Percentiles rank a stretch among this genome's conserved stretches.
These are phyloP conservation scores for Drosophila prosaltans DNA, from an alignment of 1,140 invertebrate genomes.

Conservation along the genomic window DNA sequence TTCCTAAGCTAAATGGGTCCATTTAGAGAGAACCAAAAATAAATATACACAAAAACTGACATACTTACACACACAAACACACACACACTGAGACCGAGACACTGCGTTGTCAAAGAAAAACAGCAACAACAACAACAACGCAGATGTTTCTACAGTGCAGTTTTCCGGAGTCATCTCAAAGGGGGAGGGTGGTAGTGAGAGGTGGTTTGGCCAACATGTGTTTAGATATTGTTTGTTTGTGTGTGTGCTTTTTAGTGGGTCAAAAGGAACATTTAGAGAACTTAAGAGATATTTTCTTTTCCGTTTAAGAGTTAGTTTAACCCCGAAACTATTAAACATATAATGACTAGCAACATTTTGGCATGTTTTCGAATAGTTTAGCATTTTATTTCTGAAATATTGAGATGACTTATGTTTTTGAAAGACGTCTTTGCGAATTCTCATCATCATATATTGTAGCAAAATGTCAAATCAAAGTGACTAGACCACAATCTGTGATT, in stretches of 20 bases:
- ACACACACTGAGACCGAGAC: neutral
- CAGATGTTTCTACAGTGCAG: neutral
- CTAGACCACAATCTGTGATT: neutral
- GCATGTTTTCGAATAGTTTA: neutral
- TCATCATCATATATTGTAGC: neutral
- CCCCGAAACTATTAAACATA: neutral
- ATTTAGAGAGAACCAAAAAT: constrained; percentile 71
- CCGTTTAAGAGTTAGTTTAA: neutral
- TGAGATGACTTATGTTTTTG: neutral
- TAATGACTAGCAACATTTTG: neutral
- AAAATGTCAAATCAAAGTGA: neutral
- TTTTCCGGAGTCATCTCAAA: constrained; percentile 24
- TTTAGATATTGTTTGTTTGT: neutral
- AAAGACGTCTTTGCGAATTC: neutral
- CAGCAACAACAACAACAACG: constrained; percentile 27
- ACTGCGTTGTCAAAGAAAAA: constrained; percentile 34
- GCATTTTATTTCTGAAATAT: constrained; percentile 1
- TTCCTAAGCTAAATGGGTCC: constrained; percentile 68
- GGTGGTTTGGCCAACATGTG: neutral
- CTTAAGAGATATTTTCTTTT: neutral
- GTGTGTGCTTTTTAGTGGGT: neutral
- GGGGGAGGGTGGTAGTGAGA: neutral
- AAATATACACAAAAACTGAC: constrained; percentile 69
- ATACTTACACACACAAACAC: constrained; percentile 69
- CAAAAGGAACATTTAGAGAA: neutral